phyloP scores from a whole-genome alignment of 2,797 vertebrate genomes.

The Anguilla obscura region DNA sequence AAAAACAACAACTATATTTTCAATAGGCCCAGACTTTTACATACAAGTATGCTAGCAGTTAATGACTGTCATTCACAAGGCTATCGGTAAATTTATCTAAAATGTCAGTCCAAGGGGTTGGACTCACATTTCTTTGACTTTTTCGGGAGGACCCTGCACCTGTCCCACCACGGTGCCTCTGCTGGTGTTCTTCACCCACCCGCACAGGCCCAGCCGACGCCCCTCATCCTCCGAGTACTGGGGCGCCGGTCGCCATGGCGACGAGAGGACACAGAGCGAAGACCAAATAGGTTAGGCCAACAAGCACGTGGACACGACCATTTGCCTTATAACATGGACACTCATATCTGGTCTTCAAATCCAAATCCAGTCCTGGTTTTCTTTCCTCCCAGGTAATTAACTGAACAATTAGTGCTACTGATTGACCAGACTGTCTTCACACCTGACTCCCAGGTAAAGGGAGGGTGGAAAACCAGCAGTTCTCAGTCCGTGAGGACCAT shows the following conservation, averaged over 20 bases:
- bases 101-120: too few species aligned
- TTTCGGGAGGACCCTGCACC: constrained; percentile 81
- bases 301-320: not conserved
- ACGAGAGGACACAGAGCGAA: not conserved
- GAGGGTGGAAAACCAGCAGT: too few species aligned
- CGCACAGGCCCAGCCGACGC: constrained; percentile 80
- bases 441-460: too few species aligned
- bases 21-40: too few species aligned
- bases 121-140: constrained; percentile 87
- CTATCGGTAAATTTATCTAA: too few species aligned
- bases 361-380: not conserved
- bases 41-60: too few species aligned
- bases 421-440: too few species aligned
- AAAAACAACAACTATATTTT: too few species aligned
- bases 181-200: constrained; percentile 91
- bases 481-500: too few species aligned
- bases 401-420: not conserved
- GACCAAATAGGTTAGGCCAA: not conserved
- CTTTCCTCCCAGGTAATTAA: not conserved
- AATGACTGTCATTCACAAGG: too few species aligned
- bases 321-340: not conserved
- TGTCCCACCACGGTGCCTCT: constrained; percentile 84
- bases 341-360: not conserved
- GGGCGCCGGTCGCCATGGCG: constrained; percentile 47
- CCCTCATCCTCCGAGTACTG: constrained; percentile 89